phyloP scores from a whole-genome alignment of 2,888 invertebrate genomes.

The Pantelozetes paolii region DNA sequence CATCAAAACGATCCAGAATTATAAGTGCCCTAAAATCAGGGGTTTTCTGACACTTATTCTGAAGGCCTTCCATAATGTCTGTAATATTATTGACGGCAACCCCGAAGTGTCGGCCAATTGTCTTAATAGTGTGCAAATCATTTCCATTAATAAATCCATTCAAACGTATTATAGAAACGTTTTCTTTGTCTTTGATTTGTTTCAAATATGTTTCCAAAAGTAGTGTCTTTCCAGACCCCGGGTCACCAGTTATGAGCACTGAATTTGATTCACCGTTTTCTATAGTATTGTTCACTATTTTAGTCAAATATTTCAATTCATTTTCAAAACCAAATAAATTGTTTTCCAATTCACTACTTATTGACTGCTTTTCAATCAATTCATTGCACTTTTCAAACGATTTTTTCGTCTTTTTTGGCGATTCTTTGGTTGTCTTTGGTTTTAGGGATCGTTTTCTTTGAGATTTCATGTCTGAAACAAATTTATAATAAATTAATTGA shows the following conservation, averaged over 20 bases:
- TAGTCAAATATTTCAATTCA: conserved; percentile 27
- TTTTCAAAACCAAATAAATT: conserved; percentile 38
- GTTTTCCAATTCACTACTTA: background rate
- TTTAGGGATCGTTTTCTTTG: background rate
- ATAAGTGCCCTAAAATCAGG: conserved; percentile 35
- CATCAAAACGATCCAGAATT: conserved; percentile 41
- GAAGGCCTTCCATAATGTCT: conserved; percentile 31
- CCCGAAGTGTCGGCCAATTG: conserved; percentile 31
- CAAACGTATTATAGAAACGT: background rate
- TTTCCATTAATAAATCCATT: conserved; percentile 38
- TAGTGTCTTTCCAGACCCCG: conserved; percentile 41
- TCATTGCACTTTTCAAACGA: background rate
- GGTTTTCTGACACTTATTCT: background rate
- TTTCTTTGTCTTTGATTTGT: background rate
- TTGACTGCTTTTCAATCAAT: background rate
- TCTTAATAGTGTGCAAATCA: conserved; percentile 35
- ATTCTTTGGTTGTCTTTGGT: background rate
- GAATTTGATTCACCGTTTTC: conserved; percentile 37
- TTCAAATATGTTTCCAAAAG: conserved; percentile 37
- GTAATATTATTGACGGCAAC: conserved; percentile 27
- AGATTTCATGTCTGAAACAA: background rate
- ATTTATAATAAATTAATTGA: background rate
- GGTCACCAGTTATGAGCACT: conserved; percentile 39
- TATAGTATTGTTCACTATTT: conserved; percentile 30
- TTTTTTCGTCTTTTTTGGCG: background rate